Conservation (phyloP, 2,797 vertebrate genomes). For the Hippoglossus hippoglossus region DNA sequence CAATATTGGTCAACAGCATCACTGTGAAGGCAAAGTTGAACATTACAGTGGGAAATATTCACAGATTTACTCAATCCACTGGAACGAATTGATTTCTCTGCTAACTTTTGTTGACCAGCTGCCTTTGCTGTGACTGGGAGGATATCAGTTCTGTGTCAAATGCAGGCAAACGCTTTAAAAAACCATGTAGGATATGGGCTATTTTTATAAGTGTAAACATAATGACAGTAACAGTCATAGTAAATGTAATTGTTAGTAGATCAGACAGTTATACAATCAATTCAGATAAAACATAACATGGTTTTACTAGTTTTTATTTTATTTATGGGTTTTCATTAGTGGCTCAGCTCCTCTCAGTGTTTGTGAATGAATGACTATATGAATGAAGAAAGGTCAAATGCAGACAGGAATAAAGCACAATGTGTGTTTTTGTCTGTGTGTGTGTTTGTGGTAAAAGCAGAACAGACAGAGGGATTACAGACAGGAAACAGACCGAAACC, state of each 20-base stretch:
- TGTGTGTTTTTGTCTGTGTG: conserved; percentile 34
- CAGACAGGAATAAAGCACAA: conserved; percentile 31
- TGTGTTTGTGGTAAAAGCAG: conserved; percentile 42
- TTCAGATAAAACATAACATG: too few relatives aligned
- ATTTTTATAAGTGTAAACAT: neutral
- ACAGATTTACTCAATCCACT: too few relatives aligned
- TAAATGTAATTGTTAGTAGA: neutral
- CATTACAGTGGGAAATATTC: too few relatives aligned
- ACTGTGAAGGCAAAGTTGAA: too few relatives aligned
- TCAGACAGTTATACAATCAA: too few relatives aligned
- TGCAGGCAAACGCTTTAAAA: too few relatives aligned
- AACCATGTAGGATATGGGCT: too few relatives aligned
- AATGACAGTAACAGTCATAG: neutral
- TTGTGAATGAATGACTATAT: conserved; percentile 39
- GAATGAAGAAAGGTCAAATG: conserved; percentile 51
- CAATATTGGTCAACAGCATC: too few relatives aligned
- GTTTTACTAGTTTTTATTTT: neutral
- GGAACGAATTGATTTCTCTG: too few relatives aligned
- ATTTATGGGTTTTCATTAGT: neutral
- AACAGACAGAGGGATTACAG: conserved; percentile 60
- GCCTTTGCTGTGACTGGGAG: too few relatives aligned
- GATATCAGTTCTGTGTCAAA: too few relatives aligned
- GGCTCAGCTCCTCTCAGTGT: conserved; percentile 6
- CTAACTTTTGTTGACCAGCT: too few relatives aligned
- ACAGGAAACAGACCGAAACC: conserved; percentile 61